phyloP scores from a whole-genome alignment of 2,797 vertebrate species.

The Pogoniulus pusillus region DNA sequence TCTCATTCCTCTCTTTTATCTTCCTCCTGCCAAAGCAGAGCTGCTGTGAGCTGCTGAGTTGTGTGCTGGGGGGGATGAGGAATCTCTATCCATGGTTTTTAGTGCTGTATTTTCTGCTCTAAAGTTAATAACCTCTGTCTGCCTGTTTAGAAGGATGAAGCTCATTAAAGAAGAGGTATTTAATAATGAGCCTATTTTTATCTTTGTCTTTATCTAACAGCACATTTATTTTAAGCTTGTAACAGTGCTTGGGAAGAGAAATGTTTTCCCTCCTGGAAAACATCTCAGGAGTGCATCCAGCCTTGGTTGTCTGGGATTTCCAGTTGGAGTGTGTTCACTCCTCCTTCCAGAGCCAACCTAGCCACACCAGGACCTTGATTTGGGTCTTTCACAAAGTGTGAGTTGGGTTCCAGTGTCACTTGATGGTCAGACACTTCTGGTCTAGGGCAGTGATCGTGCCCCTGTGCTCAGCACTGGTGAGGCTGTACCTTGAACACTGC shows the following conservation, averaged over 20 bases:
- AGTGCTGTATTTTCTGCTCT: conserved; percentile 28
- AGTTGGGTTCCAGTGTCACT: background rate
- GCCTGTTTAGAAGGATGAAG: conserved; percentile 59
- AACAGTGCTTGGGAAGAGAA: conserved; percentile 31
- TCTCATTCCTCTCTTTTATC: conserved; percentile 24
- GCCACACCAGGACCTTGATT: background rate
- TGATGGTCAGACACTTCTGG: background rate
- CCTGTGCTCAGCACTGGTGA: background rate
- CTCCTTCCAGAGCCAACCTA: background rate
- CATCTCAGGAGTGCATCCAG: background rate
- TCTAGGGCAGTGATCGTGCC: background rate
- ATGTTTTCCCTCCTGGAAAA: conserved; percentile 2
- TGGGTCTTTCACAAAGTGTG: background rate
- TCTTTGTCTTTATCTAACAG: conserved; percentile 56
- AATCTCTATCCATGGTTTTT: conserved; percentile 1
- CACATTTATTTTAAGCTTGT: conserved; percentile 47
- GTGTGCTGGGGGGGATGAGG: conserved; percentile 18
- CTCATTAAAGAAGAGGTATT: conserved; percentile 60
- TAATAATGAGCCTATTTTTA: conserved; percentile 57
- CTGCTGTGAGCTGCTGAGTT: background rate
- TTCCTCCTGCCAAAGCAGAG: background rate
- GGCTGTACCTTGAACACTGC: background rate
- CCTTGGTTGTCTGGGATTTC: background rate
- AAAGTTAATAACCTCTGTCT: conserved; percentile 16
- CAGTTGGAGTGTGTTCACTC: background rate